Evolutionary conservation across 2,888 invertebrate genomes (phyloP).

Genomic region (Megalurothrips usitatus): DNA sequence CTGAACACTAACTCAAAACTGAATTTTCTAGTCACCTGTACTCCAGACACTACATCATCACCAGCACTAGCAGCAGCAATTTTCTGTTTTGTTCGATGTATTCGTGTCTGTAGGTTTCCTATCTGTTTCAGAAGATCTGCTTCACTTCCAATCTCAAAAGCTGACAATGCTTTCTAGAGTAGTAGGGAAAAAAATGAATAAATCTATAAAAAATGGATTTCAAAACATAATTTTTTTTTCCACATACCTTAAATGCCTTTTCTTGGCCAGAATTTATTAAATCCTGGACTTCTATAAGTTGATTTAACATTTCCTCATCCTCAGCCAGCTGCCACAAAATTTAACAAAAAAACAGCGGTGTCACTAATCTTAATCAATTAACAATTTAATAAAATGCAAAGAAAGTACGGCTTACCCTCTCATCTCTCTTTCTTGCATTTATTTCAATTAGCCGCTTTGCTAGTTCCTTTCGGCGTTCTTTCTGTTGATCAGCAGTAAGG

Average conservation of each 20-base stretch:
- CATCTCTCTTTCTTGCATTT: slow-evolving; percentile 82
- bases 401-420: slow-evolving; percentile 53
- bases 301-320: slow-evolving; percentile 80
- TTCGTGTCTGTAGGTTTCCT: slow-evolving; percentile 61
- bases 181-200: slow-evolving; percentile 31
- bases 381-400: neutral
- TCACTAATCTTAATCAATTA: neutral
- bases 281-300: slow-evolving; percentile 70
- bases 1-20: neutral
- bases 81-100: slow-evolving; percentile 72
- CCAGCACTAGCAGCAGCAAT: slow-evolving; percentile 64
- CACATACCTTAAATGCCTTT: slow-evolving; percentile 55
- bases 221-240: neutral
- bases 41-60: slow-evolving; percentile 53
- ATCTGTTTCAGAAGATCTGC: slow-evolving; percentile 77
- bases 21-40: slow-evolving; percentile 32
- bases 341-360: slow-evolving; percentile 3
- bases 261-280: slow-evolving; percentile 70
- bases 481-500: slow-evolving; percentile 74
- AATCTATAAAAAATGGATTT: slow-evolving; percentile 25
- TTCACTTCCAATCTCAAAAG: slow-evolving; percentile 68
- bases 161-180: slow-evolving; percentile 62
- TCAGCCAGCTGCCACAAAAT: slow-evolving; percentile 59
- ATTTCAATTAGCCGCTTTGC: slow-evolving; percentile 81
- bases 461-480: slow-evolving; percentile 80